phyloP scores from a whole-genome alignment of 2,797 vertebrate genomes.

The Poecilia wingei region DNA sequence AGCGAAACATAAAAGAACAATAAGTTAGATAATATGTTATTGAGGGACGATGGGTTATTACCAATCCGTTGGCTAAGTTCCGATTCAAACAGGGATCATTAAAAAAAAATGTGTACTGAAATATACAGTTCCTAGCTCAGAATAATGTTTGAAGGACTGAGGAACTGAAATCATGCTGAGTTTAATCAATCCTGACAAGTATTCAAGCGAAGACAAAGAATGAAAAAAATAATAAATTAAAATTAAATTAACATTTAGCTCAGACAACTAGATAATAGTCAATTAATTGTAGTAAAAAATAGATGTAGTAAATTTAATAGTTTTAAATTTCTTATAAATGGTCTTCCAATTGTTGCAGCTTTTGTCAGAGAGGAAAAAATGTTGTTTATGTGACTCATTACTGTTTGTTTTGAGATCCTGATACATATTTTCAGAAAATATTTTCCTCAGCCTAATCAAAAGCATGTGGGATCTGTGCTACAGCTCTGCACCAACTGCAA shows the following conservation, averaged over 20 bases:
- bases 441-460: not conserved
- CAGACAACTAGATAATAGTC: not conserved
- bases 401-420: not conserved
- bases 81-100: not conserved
- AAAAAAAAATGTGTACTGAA: not conserved
- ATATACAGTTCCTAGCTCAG: not conserved
- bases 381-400: not conserved
- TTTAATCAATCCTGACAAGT: not conserved
- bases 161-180: not conserved
- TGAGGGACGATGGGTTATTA: not conserved
- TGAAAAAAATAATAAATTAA: not conserved
- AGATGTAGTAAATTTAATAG: not conserved
- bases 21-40: no score
- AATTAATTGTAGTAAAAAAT: not conserved
- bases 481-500: not conserved
- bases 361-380: not conserved
- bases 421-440: not conserved
- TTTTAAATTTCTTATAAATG: not conserved
- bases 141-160: not conserved
- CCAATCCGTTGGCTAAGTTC: not conserved
- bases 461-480: not conserved
- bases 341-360: not conserved
- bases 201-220: not conserved
- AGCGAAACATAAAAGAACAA: no score
- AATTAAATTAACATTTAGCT: not conserved